Evolutionary conservation across 2,888 invertebrate genomes (phyloP), one percentile per base, ranked within the genome.

Genomic region (Trichopria drosophilae): DNA sequence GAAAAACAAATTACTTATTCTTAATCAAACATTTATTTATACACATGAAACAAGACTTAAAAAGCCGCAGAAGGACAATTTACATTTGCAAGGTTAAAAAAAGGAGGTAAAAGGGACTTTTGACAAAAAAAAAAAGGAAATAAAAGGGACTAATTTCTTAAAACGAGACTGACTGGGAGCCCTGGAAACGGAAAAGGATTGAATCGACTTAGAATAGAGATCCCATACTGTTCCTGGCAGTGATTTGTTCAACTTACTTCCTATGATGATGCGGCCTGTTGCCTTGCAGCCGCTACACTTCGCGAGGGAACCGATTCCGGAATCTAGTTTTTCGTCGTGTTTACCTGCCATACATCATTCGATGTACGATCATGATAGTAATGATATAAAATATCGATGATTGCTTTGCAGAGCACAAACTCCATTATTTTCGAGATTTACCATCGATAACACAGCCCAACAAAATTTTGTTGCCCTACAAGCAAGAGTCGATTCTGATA

Each of bases 271-370:
- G 61, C 72, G 72, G 67, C 72, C 72, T 63, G 72, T 72, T 59
- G 72, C 72, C 71, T 72, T 72, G 72, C 72, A 72, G 71, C 67
- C 67, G 64, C 67, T 66, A 71, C 72, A 72, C 71, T 72, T 72
- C 62, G 72, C 72, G 68, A 72, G 72, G 65, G 72, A 72, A 72
- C 71, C 69, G 71, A 70, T 68, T 69, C 72, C 71, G 63, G 72
- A 71, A 70, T 71, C 68, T 68, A 72, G 69, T 70, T 72, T 72
- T 68, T 71, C 71, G 66, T 70, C 71, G 69, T 71, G 66, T 71
- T 72, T 72, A 72, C 72, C 72, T 72, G 72, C 69, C 72, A 72
- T 72, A 71, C 67, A 72, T 68, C 71, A 69, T 61, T 67, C 70
- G 69, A 72, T 72, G 69, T 70, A 72, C 69, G 71, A 72, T 72